Percentiles rank a stretch among this genome's conserved stretches.
Conservation (phyloP, 2,888 invertebrate genomes). For the Odontocolon sp. region DNA sequence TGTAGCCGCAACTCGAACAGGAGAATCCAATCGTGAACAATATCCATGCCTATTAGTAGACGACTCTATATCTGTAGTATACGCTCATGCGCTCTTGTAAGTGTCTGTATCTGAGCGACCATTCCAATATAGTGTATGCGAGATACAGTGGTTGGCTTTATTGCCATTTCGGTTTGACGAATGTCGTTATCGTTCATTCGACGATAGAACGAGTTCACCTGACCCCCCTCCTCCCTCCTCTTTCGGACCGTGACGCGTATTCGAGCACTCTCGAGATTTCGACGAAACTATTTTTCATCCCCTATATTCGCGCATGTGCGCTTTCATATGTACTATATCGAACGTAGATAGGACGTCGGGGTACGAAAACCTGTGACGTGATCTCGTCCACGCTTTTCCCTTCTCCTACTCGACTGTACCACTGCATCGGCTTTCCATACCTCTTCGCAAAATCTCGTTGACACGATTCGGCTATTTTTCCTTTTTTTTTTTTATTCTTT, state of each 20-base stretch:
- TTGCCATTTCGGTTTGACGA: constrained; percentile 40
- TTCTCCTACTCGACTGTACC: constrained; percentile 46
- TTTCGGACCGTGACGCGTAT: background rate
- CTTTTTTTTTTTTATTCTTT: too few species aligned
- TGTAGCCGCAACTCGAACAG: background rate
- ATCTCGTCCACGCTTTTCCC: constrained; percentile 9
- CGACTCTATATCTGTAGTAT: too few species aligned
- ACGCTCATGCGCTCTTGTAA: background rate
- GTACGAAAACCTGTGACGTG: background rate
- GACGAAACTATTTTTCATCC: constrained; percentile 29
- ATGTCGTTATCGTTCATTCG: constrained; percentile 20
- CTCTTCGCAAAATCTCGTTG: constrained; percentile 53
- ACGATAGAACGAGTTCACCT: constrained; percentile 13
- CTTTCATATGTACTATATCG: background rate
- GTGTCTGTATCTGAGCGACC: background rate
- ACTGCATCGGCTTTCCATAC: constrained; percentile 51
- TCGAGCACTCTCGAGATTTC: constrained; percentile 34
- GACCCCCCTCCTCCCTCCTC: background rate
- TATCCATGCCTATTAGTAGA: too few species aligned
- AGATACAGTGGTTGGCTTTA: constrained; percentile 16
- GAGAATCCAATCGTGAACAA: background rate
- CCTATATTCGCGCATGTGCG: too few species aligned
- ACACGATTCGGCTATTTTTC: constrained; percentile 57
- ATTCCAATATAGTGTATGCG: background rate
- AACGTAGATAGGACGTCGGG: background rate